Evolutionary conservation across 2,888 invertebrate species (phyloP), one percentile per base, ranked within the genome.

Genomic region (Phortica okadai): DNA sequence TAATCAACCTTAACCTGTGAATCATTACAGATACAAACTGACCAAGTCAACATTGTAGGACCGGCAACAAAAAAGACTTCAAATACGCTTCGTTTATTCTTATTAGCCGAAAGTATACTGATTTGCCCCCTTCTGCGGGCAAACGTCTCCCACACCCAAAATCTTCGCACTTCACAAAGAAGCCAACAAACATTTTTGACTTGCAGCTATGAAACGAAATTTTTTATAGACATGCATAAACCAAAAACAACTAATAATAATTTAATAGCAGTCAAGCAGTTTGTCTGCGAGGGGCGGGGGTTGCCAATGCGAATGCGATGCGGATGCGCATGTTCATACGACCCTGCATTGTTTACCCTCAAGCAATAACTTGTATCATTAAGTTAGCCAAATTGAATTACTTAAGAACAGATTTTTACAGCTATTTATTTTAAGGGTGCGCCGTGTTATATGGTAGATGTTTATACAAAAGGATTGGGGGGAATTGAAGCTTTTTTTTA

Each of bases 381-480:
- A 79, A 76, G 70, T 80, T 82, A 74, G 78, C 78, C 80, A 82
- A 82, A 82, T 82, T 79, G 78, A 82, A 82, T 82, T 82, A 82
- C 80, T 82, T 79, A 80, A 80, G 76, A 54, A 69, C 69, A 69
- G 78, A 82, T 78, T 80, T 75, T 75, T 73, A 75, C 50, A 74
- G 73, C 81, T 81, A 80, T 81, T 81, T 81, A 78, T 75, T 80
- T 75, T 74, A 76, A 81, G 81, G 81, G 81, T 81, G 79, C 74
- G 25, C 33, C 33, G 33, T 33, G 33, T 33, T 41, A 69, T 54
- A 56, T 56, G 56, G 56, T 56, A 4, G 4, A 21, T 25, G 21
- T 10, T 62, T 50, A 14, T 6, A 50, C 50, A 50, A 50, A 14
- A 50, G 14, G 14, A 50, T 50, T 8, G 10, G 50, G 50, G 50